Conservation (phyloP, 2,888 invertebrate species). For the Aspidiotus rigidus region DNA sequence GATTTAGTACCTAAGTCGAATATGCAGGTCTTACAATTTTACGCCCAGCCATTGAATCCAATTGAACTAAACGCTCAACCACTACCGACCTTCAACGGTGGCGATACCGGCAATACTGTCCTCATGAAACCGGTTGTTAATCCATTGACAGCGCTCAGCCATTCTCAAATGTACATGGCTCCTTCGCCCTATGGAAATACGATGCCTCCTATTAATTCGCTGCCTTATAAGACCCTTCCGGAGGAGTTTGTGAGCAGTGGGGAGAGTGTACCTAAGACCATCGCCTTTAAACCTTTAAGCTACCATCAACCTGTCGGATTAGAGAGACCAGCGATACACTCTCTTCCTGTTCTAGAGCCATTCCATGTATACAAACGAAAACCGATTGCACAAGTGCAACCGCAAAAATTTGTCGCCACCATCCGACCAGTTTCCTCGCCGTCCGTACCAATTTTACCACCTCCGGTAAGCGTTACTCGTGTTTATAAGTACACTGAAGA, state of each 20-base stretch:
- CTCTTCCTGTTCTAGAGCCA: constrained; percentile 16
- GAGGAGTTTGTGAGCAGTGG: neutral
- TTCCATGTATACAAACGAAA: constrained; percentile 20
- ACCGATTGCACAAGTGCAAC: neutral
- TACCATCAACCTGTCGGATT: neutral
- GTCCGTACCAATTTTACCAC: neutral
- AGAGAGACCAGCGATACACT: neutral
- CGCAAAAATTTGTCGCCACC: constrained; percentile 19
- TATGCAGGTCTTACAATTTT: constrained; percentile 20
- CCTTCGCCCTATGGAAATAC: neutral
- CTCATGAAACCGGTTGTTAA: neutral
- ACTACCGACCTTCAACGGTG: neutral
- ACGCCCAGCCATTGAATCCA: constrained; percentile 22
- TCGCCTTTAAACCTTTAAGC: neutral
- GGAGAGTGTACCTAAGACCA: neutral
- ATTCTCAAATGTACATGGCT: neutral
- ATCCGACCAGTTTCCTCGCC: constrained; percentile 3
- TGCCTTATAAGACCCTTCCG: constrained; percentile 7
- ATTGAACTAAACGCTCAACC: constrained; percentile 16
- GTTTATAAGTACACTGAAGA: constrained; percentile 29
- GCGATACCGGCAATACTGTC: too few species aligned
- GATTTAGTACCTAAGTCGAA: constrained; percentile 16
- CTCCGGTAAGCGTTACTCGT: constrained; percentile 23
- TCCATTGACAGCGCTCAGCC: neutral
- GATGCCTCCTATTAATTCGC: neutral